Base-by-base conservation (phyloP, 2,888 invertebrate species). In the Brachylomia viminalis region DNA sequence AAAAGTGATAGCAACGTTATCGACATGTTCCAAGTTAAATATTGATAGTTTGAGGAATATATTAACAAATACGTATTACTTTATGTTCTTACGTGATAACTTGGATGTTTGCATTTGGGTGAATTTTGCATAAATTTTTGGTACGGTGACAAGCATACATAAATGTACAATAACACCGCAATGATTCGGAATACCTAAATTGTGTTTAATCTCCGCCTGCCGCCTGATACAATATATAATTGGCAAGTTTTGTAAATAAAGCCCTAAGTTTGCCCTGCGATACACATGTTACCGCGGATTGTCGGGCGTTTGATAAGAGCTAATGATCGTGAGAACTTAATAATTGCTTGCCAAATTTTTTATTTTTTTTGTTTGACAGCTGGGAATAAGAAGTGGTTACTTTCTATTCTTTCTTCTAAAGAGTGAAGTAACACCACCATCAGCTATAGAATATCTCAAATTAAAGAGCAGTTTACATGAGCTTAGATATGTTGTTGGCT, bases 11-110 rank as follows among this genome's bases (percentile, higher is more conserved):
- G 7, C 38, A 17, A 38, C 49, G 6, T 59, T 47, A 64, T 64
- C 67, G n/a, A n/a, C 42, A 33, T 54, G 38, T 68, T 30, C 56
- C 33, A 13, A 56, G 56, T 64, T 58, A 47, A 23, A 61, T 13
- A n/a, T 15, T 15, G n/a, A 52, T 69, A 33, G 56, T 84, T 84
- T 49, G 20, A 54, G 65, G 75, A 69, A 80, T 38, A 45, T 49
- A 30, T 52, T 23, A 59, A 42, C 11, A 33, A 30, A 49, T 49
- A 65, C 15, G 56, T 42, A 33, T 10, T 64, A 23, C 11, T 59
- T n/a, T n/a, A 30, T 13, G 10, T 33, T 10, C 15, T 1, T 33
- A 59, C 49, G 66, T 56, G 11, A 56, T 27, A 30, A 42, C 27
- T 8, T 11, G 17, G 0, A 59, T 7, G 17, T 80, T 74, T 47